Percentiles rank a stretch among this genome's conserved stretches.
Evolutionary conservation across 1,140 invertebrate species (phyloP).

Genomic region (Caenorhabditis brenneri): DNA sequence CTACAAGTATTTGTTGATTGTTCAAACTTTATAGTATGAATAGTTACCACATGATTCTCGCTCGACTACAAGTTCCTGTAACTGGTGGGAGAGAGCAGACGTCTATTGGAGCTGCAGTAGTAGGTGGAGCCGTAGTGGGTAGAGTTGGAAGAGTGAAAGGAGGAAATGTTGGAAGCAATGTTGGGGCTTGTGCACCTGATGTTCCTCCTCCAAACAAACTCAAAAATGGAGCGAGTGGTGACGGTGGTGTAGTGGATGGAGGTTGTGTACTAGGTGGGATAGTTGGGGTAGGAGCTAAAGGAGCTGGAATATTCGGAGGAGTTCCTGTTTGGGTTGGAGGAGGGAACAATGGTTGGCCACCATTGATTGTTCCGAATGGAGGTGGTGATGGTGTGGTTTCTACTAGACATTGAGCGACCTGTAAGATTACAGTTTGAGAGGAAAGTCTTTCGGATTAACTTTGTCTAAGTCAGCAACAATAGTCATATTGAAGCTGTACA

Average conservation of each 20-base stretch:
- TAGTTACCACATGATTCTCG: conserved; percentile 51
- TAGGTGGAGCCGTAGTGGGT: conserved; percentile 30
- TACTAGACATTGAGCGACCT: conserved; percentile 2
- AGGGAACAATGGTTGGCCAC: neutral
- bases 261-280: neutral
- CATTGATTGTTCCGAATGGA: neutral
- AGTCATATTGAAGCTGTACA: too few species aligned
- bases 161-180: neutral
- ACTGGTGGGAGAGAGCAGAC: conserved; percentile 51
- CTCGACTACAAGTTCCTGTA: conserved; percentile 52
- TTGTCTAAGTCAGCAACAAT: neutral
- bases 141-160: conserved; percentile 42
- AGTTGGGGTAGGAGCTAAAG: neutral
- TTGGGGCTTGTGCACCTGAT: neutral
- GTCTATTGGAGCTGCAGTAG: conserved; percentile 40
- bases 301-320: neutral
- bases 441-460: too few species aligned
- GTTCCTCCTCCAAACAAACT: conserved; percentile 35
- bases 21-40: neutral
- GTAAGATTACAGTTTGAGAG: neutral
- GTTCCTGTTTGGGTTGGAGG: neutral
- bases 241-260: conserved; percentile 1
- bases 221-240: conserved; percentile 46
- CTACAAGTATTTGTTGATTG: neutral
- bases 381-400: neutral